These are phyloP conservation scores for Vicugna pacos DNA, from an alignment of 2,113 vertebrate species.

Conservation along the genomic window DNA sequence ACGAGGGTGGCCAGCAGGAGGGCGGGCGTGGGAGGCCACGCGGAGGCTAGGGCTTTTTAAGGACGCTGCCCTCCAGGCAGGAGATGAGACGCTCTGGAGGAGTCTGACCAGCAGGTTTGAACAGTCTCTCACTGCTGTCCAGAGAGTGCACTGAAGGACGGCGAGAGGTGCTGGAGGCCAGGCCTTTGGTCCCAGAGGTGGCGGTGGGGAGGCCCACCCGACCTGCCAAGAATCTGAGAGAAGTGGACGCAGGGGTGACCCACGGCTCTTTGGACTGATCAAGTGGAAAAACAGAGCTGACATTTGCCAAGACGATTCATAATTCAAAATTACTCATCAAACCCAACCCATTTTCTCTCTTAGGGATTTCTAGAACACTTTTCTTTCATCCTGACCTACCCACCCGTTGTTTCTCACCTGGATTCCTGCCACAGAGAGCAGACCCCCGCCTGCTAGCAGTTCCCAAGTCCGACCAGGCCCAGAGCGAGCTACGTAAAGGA, in stretches of 20 bases:
- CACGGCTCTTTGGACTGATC: neutral
- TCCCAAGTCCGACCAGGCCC: neutral
- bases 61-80: neutral
- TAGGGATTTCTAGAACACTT: neutral
- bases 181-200: rapidly evolving
- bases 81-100: neutral
- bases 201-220: rapidly evolving
- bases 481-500: neutral
- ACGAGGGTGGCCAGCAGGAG: neutral
- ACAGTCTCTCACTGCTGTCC: neutral
- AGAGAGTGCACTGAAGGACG: neutral
- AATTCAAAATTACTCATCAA: neutral
- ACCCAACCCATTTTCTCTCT: neutral
- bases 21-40: no score
- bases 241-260: neutral
- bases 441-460: neutral
- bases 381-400: neutral
- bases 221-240: neutral
- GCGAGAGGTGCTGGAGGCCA: neutral
- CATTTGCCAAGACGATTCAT: neutral
- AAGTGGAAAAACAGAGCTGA: neutral
- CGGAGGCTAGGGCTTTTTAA: neutral
- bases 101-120: neutral
- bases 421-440: neutral
- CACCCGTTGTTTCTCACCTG: neutral